Evolutionary conservation across 2,888 invertebrate genomes (phyloP).

Genomic region (Nezara viridula): DNA sequence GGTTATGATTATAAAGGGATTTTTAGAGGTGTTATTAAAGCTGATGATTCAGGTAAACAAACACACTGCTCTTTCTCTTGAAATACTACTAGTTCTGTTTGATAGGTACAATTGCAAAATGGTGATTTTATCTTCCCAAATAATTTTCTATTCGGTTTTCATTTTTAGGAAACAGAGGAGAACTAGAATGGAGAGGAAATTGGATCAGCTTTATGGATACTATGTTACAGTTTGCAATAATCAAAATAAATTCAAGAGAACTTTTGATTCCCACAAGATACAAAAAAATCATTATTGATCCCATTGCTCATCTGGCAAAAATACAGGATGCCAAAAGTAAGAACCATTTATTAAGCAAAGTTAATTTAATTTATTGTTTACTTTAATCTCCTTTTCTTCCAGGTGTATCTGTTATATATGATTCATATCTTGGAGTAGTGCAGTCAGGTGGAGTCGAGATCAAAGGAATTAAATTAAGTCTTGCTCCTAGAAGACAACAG

Average conservation of each 20-base stretch:
- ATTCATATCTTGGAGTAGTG: slow-evolving; percentile 79
- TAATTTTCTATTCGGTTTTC: neutral
- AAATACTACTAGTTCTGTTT: too few species aligned
- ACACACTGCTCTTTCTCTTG: neutral
- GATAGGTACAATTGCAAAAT: too few species aligned
- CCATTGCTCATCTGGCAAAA: slow-evolving; percentile 68
- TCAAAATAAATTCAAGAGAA: slow-evolving; percentile 82
- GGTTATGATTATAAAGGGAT: slow-evolving; percentile 89
- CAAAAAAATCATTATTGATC: slow-evolving; percentile 86
- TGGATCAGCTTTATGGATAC: slow-evolving; percentile 98
- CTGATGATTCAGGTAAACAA: slow-evolving; percentile 78
- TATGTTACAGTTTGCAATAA: slow-evolving; percentile 93
- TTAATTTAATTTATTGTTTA: neutral
- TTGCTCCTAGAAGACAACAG: slow-evolving; percentile 88
- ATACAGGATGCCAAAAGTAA: slow-evolving; percentile 25
- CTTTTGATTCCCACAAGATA: slow-evolving; percentile 91
- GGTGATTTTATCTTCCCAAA: neutral
- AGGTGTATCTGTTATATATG: slow-evolving; percentile 74
- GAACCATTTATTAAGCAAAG: neutral
- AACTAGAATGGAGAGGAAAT: slow-evolving; percentile 88
- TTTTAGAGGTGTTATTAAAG: slow-evolving; percentile 84
- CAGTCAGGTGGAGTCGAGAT: slow-evolving; percentile 89
- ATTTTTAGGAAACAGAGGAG: slow-evolving; percentile 74
- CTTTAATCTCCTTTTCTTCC: neutral
- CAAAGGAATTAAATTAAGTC: slow-evolving; percentile 89